Evolutionary conservation across 2,888 invertebrate genomes (phyloP), one percentile per base, ranked within the genome.

Genomic region (Hermaeophaga mercurialis): DNA sequence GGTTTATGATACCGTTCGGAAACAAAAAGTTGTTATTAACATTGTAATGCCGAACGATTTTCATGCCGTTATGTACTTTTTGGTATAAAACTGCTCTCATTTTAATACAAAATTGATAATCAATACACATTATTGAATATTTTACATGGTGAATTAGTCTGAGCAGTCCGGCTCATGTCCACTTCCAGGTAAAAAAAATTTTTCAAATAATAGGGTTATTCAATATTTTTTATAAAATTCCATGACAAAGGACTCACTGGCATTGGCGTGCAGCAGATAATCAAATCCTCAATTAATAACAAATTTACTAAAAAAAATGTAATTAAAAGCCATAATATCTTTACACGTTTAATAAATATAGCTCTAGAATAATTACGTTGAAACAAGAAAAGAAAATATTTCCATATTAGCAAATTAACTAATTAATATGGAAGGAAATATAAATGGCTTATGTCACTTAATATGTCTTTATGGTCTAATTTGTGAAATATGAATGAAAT

Each of bases 31-130:
- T 28, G 49, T 49, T 41, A 49, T 49, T 41, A 49, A 18, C 31
- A 49, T 39, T 39, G 14, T 24, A 17, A 34, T 11, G n/a, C 12
- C 18, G 41, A 49, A 28, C 39, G 41, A 44, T 54, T 47, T 33
- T 31, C 31, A 41, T 43, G 31, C 47, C 54, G 41, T 47, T 54
- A 54, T 41, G 39, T 9, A 47, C 22, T 47, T 47, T 33, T 33
- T 46, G 28, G 22, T 28, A 47, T 33, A 47, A 47, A 39, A 41
- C 18, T 47, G 41, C 41, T 54, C 39, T 47, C 47, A 54, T 47
- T 54, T 54, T 47, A 41, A 41, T 54, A 54, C 11, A 19, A 47
- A 54, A 54, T 47, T 22, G 47, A 54, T 47, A 39, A 47, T 54
- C 54, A 31, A 47, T 49, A 36, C 26, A 9, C 24, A 41, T 28